Evolutionary conservation across 2,797 vertebrate species (phyloP).

Genomic region (Neoniphon sammara): DNA sequence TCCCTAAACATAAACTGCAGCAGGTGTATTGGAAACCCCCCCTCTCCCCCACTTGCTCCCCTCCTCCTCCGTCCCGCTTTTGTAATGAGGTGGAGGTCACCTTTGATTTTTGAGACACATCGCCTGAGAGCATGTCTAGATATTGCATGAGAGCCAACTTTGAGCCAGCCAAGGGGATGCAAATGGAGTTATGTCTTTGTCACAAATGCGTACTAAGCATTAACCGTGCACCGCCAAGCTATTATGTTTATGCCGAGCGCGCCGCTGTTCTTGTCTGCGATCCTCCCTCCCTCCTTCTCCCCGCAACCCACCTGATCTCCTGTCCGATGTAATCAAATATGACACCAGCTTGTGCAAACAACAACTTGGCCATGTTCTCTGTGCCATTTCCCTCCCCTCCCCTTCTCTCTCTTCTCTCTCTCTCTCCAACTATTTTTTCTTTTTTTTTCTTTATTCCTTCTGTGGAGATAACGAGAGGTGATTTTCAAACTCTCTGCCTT

Average conservation of each 20-base stretch:
- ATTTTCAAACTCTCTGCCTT: slow-evolving; percentile 50
- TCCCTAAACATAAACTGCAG: slow-evolving; percentile 68
- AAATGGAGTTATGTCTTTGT: slow-evolving; percentile 42
- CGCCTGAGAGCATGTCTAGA: slow-evolving; percentile 44
- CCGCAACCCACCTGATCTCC: slow-evolving; percentile 53
- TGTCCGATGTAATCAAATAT: slow-evolving; percentile 64
- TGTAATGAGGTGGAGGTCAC: slow-evolving; percentile 45
- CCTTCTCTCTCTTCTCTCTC: background rate
- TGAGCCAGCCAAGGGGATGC: slow-evolving; percentile 6
- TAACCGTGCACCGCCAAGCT: slow-evolving; percentile 8
- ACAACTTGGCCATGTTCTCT: slow-evolving; percentile 49
- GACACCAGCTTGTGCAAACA: slow-evolving; percentile 70
- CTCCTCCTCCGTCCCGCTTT: slow-evolving; percentile 40
- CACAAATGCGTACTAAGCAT: slow-evolving; percentile 37
- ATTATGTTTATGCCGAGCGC: slow-evolving; percentile 3
- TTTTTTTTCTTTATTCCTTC: slow-evolving; percentile 41
- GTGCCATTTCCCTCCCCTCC: slow-evolving; percentile 13
- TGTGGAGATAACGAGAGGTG: slow-evolving; percentile 62
- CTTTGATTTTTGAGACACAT: slow-evolving; percentile 66
- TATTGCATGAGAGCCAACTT: slow-evolving; percentile 16
- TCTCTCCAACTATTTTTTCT: slow-evolving; percentile 14
- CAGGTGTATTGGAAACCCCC: slow-evolving; percentile 74
- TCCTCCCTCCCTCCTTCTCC: slow-evolving; percentile 9
- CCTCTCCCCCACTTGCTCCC: too few relatives aligned
- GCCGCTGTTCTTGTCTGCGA: slow-evolving; percentile 6